These are phyloP conservation scores for Thumatha senex DNA, from an alignment of 2,888 invertebrate species.

Conservation along the genomic window DNA sequence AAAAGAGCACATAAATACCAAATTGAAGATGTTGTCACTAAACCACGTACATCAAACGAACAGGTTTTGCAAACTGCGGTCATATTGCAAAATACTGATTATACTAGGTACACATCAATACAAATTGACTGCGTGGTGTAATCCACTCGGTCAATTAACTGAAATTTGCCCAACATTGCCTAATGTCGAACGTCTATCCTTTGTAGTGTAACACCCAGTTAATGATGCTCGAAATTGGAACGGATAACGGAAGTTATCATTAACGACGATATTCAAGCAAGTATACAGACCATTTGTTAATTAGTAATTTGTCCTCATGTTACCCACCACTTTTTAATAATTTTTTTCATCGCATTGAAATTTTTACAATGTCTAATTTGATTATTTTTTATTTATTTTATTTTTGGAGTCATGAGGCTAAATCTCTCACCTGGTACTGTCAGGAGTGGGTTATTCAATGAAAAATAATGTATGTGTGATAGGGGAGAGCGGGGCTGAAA, in stretches of 20 bases:
- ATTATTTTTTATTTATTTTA: no score
- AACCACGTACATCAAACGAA: conserved; percentile 18
- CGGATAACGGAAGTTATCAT: conserved; percentile 23
- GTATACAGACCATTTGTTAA: not conserved
- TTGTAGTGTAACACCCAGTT: conserved; percentile 30
- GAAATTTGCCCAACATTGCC: conserved; percentile 38
- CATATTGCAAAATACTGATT: conserved; percentile 14
- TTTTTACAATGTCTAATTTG: no score
- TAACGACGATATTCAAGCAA: conserved; percentile 3
- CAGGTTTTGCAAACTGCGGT: conserved; percentile 14
- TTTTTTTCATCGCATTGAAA: no score
- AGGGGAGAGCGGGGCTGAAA: no score
- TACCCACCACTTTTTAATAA: no score
- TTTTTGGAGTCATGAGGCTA: no score
- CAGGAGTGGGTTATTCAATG: no score
- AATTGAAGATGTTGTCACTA: conserved; percentile 7
- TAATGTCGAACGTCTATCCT: conserved; percentile 29
- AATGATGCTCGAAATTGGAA: conserved; percentile 27
- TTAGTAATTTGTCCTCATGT: no score
- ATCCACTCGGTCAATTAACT: conserved; percentile 36
- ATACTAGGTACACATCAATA: conserved; percentile 24
- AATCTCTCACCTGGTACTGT: no score
- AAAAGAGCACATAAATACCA: not conserved
- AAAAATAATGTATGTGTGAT: no score
- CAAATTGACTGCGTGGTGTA: conserved; percentile 32